Base-by-base conservation (phyloP, 2,797 vertebrate species). In the Rhodeus uyekii region DNA sequence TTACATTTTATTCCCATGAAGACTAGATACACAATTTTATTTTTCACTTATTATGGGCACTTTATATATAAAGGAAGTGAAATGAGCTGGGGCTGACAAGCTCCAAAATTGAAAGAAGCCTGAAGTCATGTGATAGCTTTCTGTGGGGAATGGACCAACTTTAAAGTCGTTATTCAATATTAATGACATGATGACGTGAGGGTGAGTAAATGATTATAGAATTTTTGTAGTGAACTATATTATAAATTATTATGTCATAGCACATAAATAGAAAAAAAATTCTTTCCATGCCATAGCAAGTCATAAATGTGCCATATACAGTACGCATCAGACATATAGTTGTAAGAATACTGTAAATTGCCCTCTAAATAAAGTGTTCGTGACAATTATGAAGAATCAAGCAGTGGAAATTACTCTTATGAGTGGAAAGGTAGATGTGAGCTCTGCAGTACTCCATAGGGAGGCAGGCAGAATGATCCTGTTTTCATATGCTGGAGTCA, bases 401-500 rank as follows among this genome's bases (percentile, higher is more conserved):
- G 79, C 71, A 64, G 53, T 74, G 81, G 71, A 85, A 87, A 86
- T 87, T 78, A 83, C 78, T 84, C 74, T 87, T 83, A 74, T 67
- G 85, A 88, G 87, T 89, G 88, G 85, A 86, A 85, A 91, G 90
- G 91, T 88, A 82, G 87, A 90, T 89, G 63, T 85, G 89, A 71
- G 85, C 87, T 83, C 71, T 32, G 44, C 73, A 67, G 89, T 86
- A 88, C 88, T 74, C 89, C 86, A 89, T 85, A 84, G 76, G 83
- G 86, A 86, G 81, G 81, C 79, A 86, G 83, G 86, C 87, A 87
- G 86, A 91, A 87, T 91, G 88, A 92, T 94, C 93, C 90, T 93
- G 92, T 94, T 93, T 94, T 93, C 91, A 93, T 90, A 85, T 89
- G 93, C 93, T 90, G 93, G 89, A 88, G 83, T 67, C 88, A 92